These are phyloP conservation scores for Buceros bicornis DNA, from an alignment of 2,797 vertebrate species.

Conservation along the genomic window DNA sequence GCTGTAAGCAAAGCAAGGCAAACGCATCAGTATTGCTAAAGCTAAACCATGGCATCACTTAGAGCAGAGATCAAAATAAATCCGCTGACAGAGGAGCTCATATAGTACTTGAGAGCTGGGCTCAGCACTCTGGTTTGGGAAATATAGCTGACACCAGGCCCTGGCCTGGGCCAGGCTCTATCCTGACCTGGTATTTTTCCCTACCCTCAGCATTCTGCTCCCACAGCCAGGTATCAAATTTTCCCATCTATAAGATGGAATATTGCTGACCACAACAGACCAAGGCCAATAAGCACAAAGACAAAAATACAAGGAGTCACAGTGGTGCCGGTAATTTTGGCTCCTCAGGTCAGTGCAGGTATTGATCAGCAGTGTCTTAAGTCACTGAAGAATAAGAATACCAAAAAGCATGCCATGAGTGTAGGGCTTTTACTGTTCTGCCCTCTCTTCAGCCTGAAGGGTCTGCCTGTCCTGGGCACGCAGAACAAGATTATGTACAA, in stretches of 20 bases:
- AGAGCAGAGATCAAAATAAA: neutral
- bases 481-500: neutral
- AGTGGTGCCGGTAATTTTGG: neutral
- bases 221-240: neutral
- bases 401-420: accelerated
- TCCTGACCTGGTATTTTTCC: neutral
- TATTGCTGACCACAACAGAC: neutral
- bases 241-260: neutral
- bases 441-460: neutral
- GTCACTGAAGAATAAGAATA: neutral
- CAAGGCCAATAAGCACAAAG: neutral
- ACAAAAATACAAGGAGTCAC: neutral
- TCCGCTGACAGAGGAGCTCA: accelerated
- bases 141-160: neutral
- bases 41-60: neutral
- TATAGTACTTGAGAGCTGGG: neutral
- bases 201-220: neutral
- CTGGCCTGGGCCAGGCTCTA: neutral
- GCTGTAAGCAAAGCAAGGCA: accelerated
- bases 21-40: neutral
- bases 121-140: neutral
- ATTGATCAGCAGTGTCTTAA: neutral
- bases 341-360: neutral
- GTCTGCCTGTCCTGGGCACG: accelerated
- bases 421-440: neutral